A percentile compares a stretch with the other conserved stretches of the same genome.
Evolutionary conservation across 2,888 invertebrate species (phyloP).

Genomic region (Pachycephus smyrnensis): DNA sequence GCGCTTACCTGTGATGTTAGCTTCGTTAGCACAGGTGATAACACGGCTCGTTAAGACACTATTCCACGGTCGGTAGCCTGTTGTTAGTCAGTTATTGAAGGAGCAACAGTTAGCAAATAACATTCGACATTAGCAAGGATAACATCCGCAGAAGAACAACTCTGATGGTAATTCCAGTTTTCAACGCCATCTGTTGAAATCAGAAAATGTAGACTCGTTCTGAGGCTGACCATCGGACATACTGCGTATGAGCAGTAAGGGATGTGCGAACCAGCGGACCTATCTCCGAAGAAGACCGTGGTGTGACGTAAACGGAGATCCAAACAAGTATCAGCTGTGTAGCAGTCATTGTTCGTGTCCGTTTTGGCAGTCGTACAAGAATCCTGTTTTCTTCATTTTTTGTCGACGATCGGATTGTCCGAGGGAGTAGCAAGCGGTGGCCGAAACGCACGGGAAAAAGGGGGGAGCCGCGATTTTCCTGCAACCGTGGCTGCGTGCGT

Average conservation of each 20-base stretch:
- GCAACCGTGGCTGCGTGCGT: conserved; percentile 49
- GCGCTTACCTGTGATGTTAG: not conserved
- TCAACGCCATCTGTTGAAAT: not conserved
- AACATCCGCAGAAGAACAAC: not conserved
- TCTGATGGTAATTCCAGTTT: not conserved
- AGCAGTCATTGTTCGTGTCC: conserved; percentile 62
- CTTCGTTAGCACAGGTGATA: not conserved
- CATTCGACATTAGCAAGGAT: not conserved
- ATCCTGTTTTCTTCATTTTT: conserved; percentile 44
- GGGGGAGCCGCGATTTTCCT: conserved; percentile 28
- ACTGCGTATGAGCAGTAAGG: not conserved
- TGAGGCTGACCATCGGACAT: not conserved
- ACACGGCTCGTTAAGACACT: not conserved
- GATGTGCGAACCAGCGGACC: conserved; percentile 38
- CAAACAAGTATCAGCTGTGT: conserved; percentile 67
- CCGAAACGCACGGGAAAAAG: conserved; percentile 31
- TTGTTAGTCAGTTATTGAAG: not conserved
- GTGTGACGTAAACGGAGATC: conserved; percentile 64
- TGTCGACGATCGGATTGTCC: conserved; percentile 6
- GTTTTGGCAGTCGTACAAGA: conserved; percentile 53
- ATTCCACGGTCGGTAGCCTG: not conserved
- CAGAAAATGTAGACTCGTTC: not conserved
- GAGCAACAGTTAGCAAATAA: not conserved
- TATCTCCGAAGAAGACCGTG: conserved; percentile 50
- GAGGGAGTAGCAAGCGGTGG: conserved; percentile 23